These are phyloP conservation scores for Cossypha caffra DNA, from an alignment of 2,797 vertebrate genomes.

Conservation along the genomic window DNA sequence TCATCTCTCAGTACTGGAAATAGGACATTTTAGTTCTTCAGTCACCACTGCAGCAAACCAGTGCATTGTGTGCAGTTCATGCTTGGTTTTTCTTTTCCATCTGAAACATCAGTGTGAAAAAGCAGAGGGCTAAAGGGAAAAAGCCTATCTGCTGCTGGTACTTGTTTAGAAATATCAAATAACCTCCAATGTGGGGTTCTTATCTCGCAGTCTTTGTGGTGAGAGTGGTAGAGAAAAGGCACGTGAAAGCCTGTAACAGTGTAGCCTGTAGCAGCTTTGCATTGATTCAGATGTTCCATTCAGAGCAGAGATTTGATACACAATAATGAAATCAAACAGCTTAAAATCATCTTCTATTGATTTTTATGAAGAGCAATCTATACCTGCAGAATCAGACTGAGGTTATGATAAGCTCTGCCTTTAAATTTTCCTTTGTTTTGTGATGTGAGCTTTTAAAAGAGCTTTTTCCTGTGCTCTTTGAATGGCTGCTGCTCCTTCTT, in stretches of 20 bases:
- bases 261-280: conserved; percentile 21
- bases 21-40: background rate
- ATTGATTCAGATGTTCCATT: conserved; percentile 36
- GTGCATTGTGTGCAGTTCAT: rapidly evolving
- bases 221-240: background rate
- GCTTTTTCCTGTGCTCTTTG: background rate
- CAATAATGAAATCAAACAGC: conserved; percentile 9
- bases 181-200: background rate
- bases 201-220: background rate
- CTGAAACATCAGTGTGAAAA: background rate
- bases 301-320: conserved; percentile 23
- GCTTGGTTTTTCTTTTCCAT: background rate
- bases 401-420: background rate
- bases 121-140: background rate
- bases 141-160: background rate
- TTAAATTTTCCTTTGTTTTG: background rate
- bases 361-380: conserved; percentile 19
- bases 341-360: conserved; percentile 34
- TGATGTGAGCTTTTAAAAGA: background rate
- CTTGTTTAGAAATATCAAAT: background rate
- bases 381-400: background rate
- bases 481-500: background rate
- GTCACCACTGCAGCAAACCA: background rate
- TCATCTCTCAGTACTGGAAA: background rate
- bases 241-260: background rate